These are phyloP conservation scores for Crambe crambe DNA, from an alignment of 37 sponge, comb jelly and placozoan genomes.

Conservation along the genomic window DNA sequence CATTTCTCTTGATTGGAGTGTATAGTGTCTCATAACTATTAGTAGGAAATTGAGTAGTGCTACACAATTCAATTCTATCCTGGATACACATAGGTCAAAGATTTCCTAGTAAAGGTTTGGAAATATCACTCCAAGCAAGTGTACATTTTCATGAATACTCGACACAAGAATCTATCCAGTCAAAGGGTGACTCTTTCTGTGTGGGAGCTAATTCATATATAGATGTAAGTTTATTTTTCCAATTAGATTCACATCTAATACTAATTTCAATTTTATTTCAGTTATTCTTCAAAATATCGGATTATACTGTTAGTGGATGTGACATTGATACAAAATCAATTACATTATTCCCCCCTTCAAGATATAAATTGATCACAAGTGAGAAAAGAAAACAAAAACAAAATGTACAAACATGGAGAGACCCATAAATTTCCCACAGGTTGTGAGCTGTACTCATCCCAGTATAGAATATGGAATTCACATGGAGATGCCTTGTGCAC, in stretches of 20 bases:
- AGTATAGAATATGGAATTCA: conserved; percentile 91
- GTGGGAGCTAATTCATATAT: conserved; percentile 77
- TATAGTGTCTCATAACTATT: too few species aligned
- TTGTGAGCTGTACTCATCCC: conserved; percentile 28
- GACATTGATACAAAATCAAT: conserved; percentile 78
- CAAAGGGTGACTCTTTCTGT: conserved; percentile 70
- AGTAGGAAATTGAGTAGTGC: too few species aligned
- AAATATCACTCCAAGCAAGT: conserved; percentile 82
- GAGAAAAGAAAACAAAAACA: background rate
- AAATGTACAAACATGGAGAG: background rate
- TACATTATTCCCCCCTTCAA: conserved; percentile 32
- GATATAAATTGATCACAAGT: conserved; percentile 65
- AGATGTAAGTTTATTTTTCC: conserved; percentile 36
- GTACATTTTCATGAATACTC: conserved; percentile 60
- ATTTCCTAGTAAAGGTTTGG: conserved; percentile 79
- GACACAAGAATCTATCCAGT: background rate
- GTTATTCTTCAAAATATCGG: conserved; percentile 73
- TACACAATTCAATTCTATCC: too few species aligned
- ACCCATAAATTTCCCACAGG: conserved; percentile 12
- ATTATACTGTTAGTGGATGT: conserved; percentile 79
- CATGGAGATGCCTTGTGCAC: conserved; percentile 81
- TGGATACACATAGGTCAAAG: conserved; percentile 62
- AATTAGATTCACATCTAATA: background rate
- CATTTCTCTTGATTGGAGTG: too few species aligned
- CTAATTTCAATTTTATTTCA: conserved; percentile 11